phyloP scores from a whole-genome alignment of 2,797 vertebrate genomes.

The Melanogrammus aeglefinus region DNA sequence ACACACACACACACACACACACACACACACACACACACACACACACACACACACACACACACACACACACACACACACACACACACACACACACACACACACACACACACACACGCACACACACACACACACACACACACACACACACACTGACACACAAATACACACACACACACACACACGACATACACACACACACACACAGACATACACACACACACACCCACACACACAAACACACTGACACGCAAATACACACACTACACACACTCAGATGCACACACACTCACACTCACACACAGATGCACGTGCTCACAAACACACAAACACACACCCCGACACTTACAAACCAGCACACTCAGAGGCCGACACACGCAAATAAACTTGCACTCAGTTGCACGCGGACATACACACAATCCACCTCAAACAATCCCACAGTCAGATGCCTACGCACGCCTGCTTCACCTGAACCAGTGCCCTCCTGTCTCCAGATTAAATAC shows the following conservation, averaged over 20 bases:
- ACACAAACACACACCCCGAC: slow-evolving; percentile 19
- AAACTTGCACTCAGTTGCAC: neutral
- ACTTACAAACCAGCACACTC: neutral
- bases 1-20: slow-evolving; percentile 8
- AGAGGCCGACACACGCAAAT: neutral
- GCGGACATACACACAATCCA: neutral
- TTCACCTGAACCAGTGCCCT: neutral
- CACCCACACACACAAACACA: neutral
- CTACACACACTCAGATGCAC: neutral
- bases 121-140: neutral
- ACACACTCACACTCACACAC: slow-evolving; percentile 4
- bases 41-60: slow-evolving; percentile 17
- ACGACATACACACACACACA: too few species aligned
- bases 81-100: too few species aligned
- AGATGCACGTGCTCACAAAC: slow-evolving; percentile 6
- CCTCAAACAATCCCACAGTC: slow-evolving; percentile 14
- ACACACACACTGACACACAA: too few species aligned
- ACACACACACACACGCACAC: too few species aligned
- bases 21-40: slow-evolving; percentile 14
- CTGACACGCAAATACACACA: neutral
- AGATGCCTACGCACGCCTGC: slow-evolving; percentile 5
- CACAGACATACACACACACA: slow-evolving; percentile 14
- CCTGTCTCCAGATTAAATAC: slow-evolving; percentile 78
- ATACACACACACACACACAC: too few species aligned
- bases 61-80: neutral